Base-by-base conservation (phyloP, 2,113 vertebrate genomes). In the Macquaria australasica region DNA sequence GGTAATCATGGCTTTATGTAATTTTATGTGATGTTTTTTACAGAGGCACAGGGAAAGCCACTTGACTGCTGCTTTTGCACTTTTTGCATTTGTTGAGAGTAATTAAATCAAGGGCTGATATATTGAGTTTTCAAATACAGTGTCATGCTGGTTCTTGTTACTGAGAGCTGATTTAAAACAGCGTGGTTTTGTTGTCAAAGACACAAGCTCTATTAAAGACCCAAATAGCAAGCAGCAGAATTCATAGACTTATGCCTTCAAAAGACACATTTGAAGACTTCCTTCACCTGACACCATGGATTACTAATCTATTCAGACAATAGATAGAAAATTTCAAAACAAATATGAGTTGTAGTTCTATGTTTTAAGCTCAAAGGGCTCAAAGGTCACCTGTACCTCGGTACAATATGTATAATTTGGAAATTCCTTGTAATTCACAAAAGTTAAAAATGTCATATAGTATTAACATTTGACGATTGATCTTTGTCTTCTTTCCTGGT, bases 1-100 rank as follows among this genome's bases (percentile, higher is more conserved):
- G 66, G 51, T 66, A 85, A 80, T 79, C 41, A 70, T 39, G 34
- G 18, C 8, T 82, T 79, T 70, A 82, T 77, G 64, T 68, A n/a
- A 58, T 73, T 84, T 77, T 45, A 80, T 77, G 53, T 79, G 37
- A 73, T 74, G 50, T 31, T 83, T 76, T 31, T 77, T 45, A 53
- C 28, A 43, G 59, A 83, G 23, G 56, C 23, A 20, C 31, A 28
- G 28, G 34, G 25, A 68, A 51, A 81, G 53, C 31, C 58, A 31
- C 48, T 73, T 70, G 31, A 43, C 25, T 53, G 14, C 71, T 56
- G 56, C 34, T 34, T 62, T 53, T 43, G 55, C 71, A 63, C n/a
- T n/a, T n/a, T n/a, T n/a, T n/a, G n/a, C 28, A 69, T 79, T 62
- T 66, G 25, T 68, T 79, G 18, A 67, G 60, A 14, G 21, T 53